Base-by-base conservation (phyloP, 2,888 invertebrate species). In the Chrysotoxum bicinctum region DNA sequence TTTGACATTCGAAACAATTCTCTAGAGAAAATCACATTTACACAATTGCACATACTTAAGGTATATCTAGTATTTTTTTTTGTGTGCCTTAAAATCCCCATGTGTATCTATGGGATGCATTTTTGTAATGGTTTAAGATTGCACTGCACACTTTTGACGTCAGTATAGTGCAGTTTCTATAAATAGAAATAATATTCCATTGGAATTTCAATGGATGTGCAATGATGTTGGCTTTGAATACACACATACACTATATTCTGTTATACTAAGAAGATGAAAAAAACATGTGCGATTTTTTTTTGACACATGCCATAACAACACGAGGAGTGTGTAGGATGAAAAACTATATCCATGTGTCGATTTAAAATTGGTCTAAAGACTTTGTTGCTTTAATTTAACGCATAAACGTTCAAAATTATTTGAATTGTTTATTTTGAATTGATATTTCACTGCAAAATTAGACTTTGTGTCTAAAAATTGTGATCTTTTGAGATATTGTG, bases 111-210 rank as follows among this genome's bases (percentile, higher is more conserved):
- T 69, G 60, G 40, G 73, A 43, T 74, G 68, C 68, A 74, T 83
- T 74, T 83, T 72, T 56, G 74, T 58, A 60, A 37, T 16, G 45
- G 23, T 37, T 73, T 30, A 43, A 58, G 50, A 58, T 40, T 7
- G 10, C 35, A 32, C 7, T 35, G 37, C 62, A 60, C 40, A 75
- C 84, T 83, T 78, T 64, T 52, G 64, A 80, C 75, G 69, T 77
- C 72, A 81, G 69, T 50, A 48, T 52, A 73, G 43, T 81, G 77
- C 73, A 64, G 66, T 64, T 81, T 60, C 68, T 85, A 62, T 73
- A 77, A 81, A 81, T 80, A 81, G 85, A 62, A 68, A 69, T 43
- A 69, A 74, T 80, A 73, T 81, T 85, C 81, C 75, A 81, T 35
- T 77, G 85, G 81, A 77, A 85, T 85, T 80, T 72, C 76, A 35